Percentiles rank a stretch among this genome's conserved stretches.
These are phyloP conservation scores for Sterrhoptilus dennistouni DNA, from an alignment of 2,113 vertebrate species.

Conservation along the genomic window DNA sequence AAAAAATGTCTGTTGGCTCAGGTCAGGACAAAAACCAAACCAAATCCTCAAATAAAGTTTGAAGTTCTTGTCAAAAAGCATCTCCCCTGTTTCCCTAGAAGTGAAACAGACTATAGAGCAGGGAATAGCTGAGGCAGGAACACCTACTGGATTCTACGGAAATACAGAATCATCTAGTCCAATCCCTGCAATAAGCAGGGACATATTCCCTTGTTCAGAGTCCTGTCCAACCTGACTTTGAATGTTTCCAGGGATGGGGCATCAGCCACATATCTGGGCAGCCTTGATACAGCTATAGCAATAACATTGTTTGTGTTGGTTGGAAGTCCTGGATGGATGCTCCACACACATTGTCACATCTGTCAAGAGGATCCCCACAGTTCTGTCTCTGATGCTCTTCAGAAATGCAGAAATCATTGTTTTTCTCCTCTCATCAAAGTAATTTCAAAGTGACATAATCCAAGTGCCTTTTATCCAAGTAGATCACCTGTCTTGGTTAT, in stretches of 20 bases:
- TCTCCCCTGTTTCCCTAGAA: background rate
- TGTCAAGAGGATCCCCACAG: background rate
- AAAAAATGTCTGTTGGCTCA: background rate
- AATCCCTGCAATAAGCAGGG: background rate
- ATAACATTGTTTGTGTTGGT: too few relatives aligned
- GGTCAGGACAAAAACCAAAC: background rate
- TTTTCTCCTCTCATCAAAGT: background rate
- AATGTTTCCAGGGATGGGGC: background rate
- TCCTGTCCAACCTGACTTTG: fast-evolving
- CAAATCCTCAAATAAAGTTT: background rate
- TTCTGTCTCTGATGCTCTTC: background rate
- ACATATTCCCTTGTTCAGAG: background rate
- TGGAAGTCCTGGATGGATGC: fast-evolving
- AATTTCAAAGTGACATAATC: background rate
- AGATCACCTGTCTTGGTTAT: background rate
- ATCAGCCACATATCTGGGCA: background rate
- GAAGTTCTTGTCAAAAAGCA: background rate
- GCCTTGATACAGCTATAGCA: background rate
- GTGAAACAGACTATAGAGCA: background rate
- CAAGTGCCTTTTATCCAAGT: background rate
- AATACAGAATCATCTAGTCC: background rate
- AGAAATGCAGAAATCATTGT: background rate
- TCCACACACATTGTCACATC: background rate
- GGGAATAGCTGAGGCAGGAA: background rate
- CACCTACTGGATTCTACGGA: background rate